Conservation (phyloP, 23 tunicate genomes). For the Diplosoma virens region DNA sequence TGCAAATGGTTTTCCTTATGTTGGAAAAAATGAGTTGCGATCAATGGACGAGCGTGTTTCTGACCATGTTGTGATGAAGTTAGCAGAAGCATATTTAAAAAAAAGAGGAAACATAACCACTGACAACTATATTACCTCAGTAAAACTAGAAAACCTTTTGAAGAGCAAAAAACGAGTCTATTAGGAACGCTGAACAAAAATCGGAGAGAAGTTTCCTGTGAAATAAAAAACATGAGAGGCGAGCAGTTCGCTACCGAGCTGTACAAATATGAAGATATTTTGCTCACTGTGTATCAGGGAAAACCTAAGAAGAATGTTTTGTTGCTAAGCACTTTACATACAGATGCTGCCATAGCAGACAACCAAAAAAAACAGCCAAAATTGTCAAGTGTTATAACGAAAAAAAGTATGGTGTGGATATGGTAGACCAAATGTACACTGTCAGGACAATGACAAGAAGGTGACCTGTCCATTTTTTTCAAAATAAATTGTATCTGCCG, state of each 20-base stretch:
- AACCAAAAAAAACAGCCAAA: neutral
- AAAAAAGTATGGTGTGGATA: slow-evolving; percentile 1
- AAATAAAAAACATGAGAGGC: neutral
- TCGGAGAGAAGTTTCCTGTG: neutral
- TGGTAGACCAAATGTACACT: slow-evolving; percentile 6
- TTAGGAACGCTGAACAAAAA: neutral
- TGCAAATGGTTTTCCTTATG: too few relatives aligned
- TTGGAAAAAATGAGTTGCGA: too few relatives aligned
- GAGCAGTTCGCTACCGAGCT: slow-evolving; percentile 9
- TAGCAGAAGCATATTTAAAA: too few relatives aligned
- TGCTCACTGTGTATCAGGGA: slow-evolving; percentile 2
- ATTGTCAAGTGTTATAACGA: neutral
- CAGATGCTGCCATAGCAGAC: neutral
- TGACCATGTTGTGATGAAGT: too few relatives aligned
- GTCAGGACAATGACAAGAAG: slow-evolving; percentile 20
- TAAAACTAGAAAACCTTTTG: neutral
- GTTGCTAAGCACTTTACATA: slow-evolving; percentile 5
- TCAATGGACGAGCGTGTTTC: too few relatives aligned
- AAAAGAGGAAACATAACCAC: neutral
- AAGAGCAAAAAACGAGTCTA: slow-evolving; percentile 2
- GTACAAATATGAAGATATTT: neutral
- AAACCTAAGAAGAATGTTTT: slow-evolving; percentile 10
- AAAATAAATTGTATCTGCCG: neutral
- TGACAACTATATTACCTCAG: neutral
- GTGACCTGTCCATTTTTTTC: slow-evolving; percentile 18